Base-by-base conservation (phyloP, 2,113 vertebrate species). In the Diadophis punctatus region DNA sequence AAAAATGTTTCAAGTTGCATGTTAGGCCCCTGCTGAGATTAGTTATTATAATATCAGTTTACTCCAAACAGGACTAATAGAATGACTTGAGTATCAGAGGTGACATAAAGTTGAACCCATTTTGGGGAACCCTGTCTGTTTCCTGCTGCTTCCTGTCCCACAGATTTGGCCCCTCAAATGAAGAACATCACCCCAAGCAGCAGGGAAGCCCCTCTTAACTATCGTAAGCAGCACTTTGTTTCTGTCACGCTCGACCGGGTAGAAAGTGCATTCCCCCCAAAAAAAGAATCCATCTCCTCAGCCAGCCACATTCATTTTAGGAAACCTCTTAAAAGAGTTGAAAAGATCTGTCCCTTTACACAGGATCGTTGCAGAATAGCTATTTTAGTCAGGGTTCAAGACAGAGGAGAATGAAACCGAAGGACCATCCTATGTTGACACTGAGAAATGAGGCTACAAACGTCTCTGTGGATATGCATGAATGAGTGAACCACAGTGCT, bases 31-130 rank as follows among this genome's bases (percentile, higher is more conserved):
- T 94, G 95, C 97, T 96, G 96, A 98, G 98, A 96, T 97, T 95
- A 97, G 98, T 98, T 98, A 98, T 98, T 98, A 98, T 98, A 97
- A 98, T 98, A 98, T 99, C 98, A 93, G 96, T 98, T 98, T 99
- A 97, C 97, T 94, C 80, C 94, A 96, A 95, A 97, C 95, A 94
- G 92, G 90, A 58, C 96, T 97, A 96, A 97, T 96, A 92, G 96
- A 97, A 97, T 74, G 93, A 95, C 94, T 96, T 95, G 91, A 96
- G 95, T 96, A 96, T 96, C 97, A 97, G 97, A 97, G 98, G 98
- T 97, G 95, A 97, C 95, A 97, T 94, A 96, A 96, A 98, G 97
- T 98, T 97, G 97, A 97, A 97, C 91, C 96, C 97, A 96, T 97
- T 97, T 96, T 90, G 88, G 96, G 97, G 97, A 97, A 97, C 97